Conservation (phyloP, 2,888 invertebrate species). For the Mythimna lalbum region DNA sequence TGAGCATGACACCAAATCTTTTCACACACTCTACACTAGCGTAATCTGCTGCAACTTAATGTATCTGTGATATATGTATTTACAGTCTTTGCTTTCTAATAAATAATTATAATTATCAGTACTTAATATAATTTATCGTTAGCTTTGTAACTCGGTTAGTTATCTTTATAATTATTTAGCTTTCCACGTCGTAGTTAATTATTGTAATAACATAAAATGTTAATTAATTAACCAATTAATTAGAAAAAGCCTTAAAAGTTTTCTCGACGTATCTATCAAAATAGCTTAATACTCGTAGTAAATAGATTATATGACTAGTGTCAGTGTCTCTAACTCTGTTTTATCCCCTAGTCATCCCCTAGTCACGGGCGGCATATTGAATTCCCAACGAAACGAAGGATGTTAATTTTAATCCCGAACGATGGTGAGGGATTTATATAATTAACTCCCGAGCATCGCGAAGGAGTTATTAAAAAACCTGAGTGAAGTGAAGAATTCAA, state of each 20-base stretch:
- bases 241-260: neutral
- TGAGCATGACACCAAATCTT: neutral
- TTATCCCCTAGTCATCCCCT: too few species aligned
- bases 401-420: too few species aligned
- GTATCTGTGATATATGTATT: neutral
- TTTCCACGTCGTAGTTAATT: slow-evolving; percentile 11
- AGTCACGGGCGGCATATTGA: too few species aligned
- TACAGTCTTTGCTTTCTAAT: slow-evolving; percentile 4
- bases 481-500: too few species aligned
- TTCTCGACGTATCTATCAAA: neutral
- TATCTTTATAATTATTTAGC: neutral
- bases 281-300: too few species aligned
- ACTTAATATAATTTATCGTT: neutral
- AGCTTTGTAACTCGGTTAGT: neutral
- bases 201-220: slow-evolving; percentile 3
- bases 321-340: too few species aligned
- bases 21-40: neutral
- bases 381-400: too few species aligned
- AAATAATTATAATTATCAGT: neutral
- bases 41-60: neutral
- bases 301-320: too few species aligned
- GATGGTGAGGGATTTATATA: too few species aligned
- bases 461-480: too few species aligned
- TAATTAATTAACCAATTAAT: neutral
- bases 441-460: too few species aligned